phyloP scores from a whole-genome alignment of 2,888 invertebrate genomes.

The Helicoverpa assulta region DNA sequence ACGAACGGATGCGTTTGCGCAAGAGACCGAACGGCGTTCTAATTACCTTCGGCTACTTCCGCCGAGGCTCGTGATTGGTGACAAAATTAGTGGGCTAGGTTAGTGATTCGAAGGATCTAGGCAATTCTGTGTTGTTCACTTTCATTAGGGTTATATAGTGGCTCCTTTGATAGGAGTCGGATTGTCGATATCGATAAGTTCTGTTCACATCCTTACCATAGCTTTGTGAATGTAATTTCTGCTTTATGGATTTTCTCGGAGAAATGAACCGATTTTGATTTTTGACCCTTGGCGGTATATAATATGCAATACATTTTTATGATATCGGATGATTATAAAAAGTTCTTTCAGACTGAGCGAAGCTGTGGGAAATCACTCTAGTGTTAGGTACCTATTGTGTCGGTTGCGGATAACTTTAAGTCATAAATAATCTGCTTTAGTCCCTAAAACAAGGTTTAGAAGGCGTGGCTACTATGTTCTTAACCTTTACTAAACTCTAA shows the following conservation, averaged over 20 bases:
- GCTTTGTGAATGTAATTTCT: background rate
- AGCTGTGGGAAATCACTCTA: background rate
- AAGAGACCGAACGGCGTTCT: slow-evolving; percentile 62
- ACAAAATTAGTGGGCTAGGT: slow-evolving; percentile 53
- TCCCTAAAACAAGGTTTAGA: slow-evolving; percentile 12
- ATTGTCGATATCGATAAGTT: no score
- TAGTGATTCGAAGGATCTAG: slow-evolving; percentile 45
- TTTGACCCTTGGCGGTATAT: background rate
- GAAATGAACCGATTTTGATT: background rate
- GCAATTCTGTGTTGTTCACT: background rate
- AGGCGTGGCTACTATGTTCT: slow-evolving; percentile 38
- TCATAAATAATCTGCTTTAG: slow-evolving; percentile 5
- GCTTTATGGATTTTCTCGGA: background rate
- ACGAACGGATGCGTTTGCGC: slow-evolving; percentile 69
- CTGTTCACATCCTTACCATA: no score
- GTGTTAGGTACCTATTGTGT: background rate
- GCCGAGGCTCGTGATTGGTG: slow-evolving; percentile 49
- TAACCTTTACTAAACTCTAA: slow-evolving; percentile 45
- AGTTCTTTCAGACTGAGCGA: background rate
- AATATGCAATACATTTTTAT: no score
- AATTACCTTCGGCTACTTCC: slow-evolving; percentile 62
- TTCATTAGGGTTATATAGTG: background rate
- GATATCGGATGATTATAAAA: background rate
- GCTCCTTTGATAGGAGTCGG: no score
- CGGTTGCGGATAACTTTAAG: background rate